Base-by-base conservation (phyloP, 2,888 invertebrate species). In the Xestia xanthographa region DNA sequence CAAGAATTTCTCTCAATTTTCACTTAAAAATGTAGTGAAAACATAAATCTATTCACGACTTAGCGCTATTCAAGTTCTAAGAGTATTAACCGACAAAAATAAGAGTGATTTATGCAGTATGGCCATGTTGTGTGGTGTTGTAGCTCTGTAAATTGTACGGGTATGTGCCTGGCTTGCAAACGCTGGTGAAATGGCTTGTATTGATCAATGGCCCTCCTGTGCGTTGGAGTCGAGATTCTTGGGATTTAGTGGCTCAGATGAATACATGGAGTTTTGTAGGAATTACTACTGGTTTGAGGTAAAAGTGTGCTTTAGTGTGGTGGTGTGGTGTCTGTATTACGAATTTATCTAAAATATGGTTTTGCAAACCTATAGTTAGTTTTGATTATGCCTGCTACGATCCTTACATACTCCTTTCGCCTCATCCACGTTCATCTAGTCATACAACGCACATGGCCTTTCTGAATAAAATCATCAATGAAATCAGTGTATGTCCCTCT, bases 191-290 rank as follows among this genome's bases (percentile, higher is more conserved):
- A 87, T 83, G 79, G 81, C 73, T 81, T 76, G 83, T 79, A 78
- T 83, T 86, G 87, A 86, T 87, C 69, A 79, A 86, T 87, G 70
- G 75, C 53, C 60, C 77, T 81, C 74, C 62, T 77, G 79, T 75
- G 79, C 76, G 63, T 67, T 79, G 73, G 71, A 80, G 80, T 71
- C 66, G 45, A 70, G 38, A 65, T 78, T 77, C 78, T 85, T 76
- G 38, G 29, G 43, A 58, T 72, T 62, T 41, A 76, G 50, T 73
- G 74, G 53, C 38, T 12, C 29, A 75, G 43, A 84, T 82, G 60
- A 80, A 83, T 83, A 68, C 60, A 66, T 56, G 67, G 63, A 60
- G 65, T 72, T 66, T 72, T 72, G 29, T 66, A 65, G 48, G 72
- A 65, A 79, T 71, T 38, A 45, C 29, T 20, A 41, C 29, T 11